Base-by-base conservation (phyloP, 2,888 invertebrate genomes). In the Gortyna flavago region DNA sequence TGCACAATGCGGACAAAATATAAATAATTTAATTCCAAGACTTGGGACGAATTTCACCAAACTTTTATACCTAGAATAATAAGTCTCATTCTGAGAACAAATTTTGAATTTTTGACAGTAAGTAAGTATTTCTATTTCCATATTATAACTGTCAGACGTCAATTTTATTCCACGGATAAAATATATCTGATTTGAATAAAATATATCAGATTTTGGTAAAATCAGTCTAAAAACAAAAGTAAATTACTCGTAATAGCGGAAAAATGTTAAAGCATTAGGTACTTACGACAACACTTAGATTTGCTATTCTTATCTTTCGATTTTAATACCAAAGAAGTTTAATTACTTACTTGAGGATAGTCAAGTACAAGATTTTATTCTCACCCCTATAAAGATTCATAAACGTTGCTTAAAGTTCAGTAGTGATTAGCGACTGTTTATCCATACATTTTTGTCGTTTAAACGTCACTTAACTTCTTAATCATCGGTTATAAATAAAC, bases 241-340 rank as follows among this genome's bases (percentile, higher is more conserved):
- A 59, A 57, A 29, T 29, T 0, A n/a, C n/a, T n/a, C n/a, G n/a
- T n/a, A 29, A 59, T 32, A 8, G 8, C 13, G 9, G 25, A 48
- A 18, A 44, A 21, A 44, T 44, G 7, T 21, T 35, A 44, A 35
- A 35, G 9, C 29, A 48, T 38, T 77, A 38, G 32, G 41, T 41
- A 38, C 7, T 38, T 32, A 18, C 25, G 29, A 57, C 25, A 51
- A 13, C 35, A 51, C n/a, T 68, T 29, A 8, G 16, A 48, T 29
- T 18, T 13, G 32, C n/a, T 51, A 32, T 32, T 75, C 21, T n/a
- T 41, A 13, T 76, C 51, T 61, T 77, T 77, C 6, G 61, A 66
- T 51, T 71, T 71, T 0, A 67, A 61, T n/a, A 21, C 21, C 25
- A 61, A 18, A 32, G 54, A 48, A 57, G 11, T 72, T 68, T 57